Percentiles rank a stretch among this genome's conserved stretches.
Conservation (phyloP, 2,888 invertebrate species). For the Dasysyrphus tricinctus region DNA sequence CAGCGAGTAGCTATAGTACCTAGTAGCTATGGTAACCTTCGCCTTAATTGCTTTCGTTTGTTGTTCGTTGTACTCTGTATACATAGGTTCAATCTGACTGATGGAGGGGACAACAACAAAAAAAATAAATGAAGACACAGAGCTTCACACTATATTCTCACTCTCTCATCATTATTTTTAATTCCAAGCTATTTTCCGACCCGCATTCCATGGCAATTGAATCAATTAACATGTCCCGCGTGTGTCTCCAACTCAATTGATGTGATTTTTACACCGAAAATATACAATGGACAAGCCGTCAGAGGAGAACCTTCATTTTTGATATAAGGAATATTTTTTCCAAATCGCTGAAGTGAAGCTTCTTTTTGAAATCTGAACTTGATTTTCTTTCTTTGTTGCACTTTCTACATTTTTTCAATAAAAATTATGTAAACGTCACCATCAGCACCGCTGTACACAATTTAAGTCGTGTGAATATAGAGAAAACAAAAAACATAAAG, state of each 20-base stretch:
- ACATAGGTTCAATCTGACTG: not conserved
- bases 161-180: slow-evolving; percentile 11
- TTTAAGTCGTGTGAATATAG: too few species aligned
- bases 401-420: not conserved
- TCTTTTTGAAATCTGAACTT: not conserved
- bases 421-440: not conserved
- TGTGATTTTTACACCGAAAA: slow-evolving; percentile 48
- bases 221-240: slow-evolving; percentile 49
- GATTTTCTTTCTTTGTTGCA: not conserved
- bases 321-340: not conserved
- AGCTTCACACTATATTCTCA: slow-evolving; percentile 6
- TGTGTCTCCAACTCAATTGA: slow-evolving; percentile 10
- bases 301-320: not conserved
- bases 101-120: not conserved
- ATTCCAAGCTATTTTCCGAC: slow-evolving; percentile 36
- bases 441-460: not conserved
- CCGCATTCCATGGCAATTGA: slow-evolving; percentile 59
- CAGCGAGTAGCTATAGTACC: not conserved
- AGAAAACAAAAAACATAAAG: not conserved
- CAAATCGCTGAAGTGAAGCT: not conserved
- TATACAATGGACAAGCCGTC: not conserved
- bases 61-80: slow-evolving; percentile 45
- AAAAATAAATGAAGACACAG: not conserved
- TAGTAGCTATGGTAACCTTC: slow-evolving; percentile 54
- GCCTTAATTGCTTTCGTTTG: slow-evolving; percentile 60